Conservation (phyloP, 2,113 vertebrate genomes). For the Burhinus oedicnemus region DNA sequence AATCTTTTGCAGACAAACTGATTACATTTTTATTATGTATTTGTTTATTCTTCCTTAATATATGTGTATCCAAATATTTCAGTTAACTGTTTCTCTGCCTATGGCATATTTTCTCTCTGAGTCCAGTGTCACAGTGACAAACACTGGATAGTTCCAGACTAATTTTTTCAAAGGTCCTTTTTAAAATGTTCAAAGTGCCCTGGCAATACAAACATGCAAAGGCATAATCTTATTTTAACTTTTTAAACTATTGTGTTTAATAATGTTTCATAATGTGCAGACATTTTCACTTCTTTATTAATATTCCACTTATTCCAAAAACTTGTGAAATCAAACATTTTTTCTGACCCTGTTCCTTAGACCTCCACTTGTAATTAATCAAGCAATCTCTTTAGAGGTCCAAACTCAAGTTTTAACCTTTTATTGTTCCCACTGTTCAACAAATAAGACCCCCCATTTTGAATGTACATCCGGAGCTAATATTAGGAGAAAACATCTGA, state of each 20-base stretch:
- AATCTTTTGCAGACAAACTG: not conserved
- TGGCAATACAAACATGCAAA: not conserved
- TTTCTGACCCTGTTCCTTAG: not conserved
- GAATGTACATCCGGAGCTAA: not conserved
- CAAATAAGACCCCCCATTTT: not conserved
- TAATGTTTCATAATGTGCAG: not conserved
- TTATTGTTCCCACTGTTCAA: not conserved
- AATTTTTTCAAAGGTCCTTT: not conserved
- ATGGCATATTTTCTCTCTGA: not conserved
- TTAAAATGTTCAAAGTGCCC: not conserved
- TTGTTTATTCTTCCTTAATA: not conserved
- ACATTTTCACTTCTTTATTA: not conserved
- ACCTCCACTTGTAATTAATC: not conserved
- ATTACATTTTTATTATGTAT: not conserved
- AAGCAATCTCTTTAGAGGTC: not conserved
- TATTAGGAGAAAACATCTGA: not conserved
- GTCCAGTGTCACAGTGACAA: not conserved
- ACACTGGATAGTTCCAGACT: not conserved
- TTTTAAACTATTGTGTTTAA: not conserved
- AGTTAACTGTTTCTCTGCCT: not conserved
- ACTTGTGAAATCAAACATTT: not conserved
- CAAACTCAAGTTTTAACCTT: not conserved
- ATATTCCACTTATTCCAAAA: not conserved
- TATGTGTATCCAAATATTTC: not conserved
- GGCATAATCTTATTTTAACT: not conserved